These are phyloP conservation scores for Salticus scenicus DNA, from an alignment of 2,888 invertebrate species.

Conservation along the genomic window DNA sequence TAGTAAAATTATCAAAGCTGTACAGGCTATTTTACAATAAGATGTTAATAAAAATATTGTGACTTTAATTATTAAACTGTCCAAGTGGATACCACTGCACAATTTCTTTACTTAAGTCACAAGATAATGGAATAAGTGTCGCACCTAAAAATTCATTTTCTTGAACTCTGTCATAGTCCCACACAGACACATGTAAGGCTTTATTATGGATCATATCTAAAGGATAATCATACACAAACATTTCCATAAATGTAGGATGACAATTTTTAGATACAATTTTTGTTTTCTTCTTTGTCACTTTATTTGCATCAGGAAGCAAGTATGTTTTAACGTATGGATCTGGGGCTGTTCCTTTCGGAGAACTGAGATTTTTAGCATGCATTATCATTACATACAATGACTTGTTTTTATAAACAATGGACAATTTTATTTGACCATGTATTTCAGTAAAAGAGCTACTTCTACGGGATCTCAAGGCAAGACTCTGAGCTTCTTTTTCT, in stretches of 20 bases:
- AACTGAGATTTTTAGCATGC: constrained; percentile 91
- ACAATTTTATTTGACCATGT: constrained; percentile 86
- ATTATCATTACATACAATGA: constrained; percentile 88
- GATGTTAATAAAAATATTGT: not conserved
- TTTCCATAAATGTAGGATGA: constrained; percentile 94
- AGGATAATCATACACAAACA: constrained; percentile 69
- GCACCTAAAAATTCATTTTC: constrained; percentile 97
- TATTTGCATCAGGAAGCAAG: constrained; percentile 91
- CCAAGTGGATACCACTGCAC: constrained; percentile 90
- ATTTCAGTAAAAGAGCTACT: constrained; percentile 72
- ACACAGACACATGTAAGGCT: constrained; percentile 92
- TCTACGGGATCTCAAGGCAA: constrained; percentile 33
- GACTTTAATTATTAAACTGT: constrained; percentile 72
- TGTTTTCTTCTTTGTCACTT: constrained; percentile 96
- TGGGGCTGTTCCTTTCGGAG: constrained; percentile 80
- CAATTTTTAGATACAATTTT: constrained; percentile 93
- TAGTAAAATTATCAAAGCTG: constrained; percentile 10
- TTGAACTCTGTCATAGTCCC: constrained; percentile 94
- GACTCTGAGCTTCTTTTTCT: constrained; percentile 38
- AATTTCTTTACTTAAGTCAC: constrained; percentile 86
- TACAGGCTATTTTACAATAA: not conserved
- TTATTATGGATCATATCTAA: constrained; percentile 58
- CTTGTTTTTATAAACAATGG: constrained; percentile 85
- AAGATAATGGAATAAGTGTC: constrained; percentile 85
- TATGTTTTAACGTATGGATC: constrained; percentile 81